These are phyloP conservation scores for Hypolimnas misippus DNA, from an alignment of 2,888 invertebrate species.

Conservation along the genomic window DNA sequence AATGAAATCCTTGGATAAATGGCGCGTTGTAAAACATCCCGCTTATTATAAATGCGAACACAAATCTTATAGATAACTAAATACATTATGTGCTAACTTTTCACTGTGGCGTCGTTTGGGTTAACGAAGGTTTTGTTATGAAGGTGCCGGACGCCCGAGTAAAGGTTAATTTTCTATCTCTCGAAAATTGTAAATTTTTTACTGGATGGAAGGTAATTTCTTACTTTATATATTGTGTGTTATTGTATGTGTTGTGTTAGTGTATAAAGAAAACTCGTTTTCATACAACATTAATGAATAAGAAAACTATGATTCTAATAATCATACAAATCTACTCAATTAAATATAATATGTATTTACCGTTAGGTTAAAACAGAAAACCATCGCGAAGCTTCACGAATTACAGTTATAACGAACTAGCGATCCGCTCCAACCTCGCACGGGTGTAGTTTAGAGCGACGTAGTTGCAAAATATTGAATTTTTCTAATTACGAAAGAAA, in stretches of 20 bases:
- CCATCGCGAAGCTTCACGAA: neutral
- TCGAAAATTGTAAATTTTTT: no score
- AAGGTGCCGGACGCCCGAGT: no score
- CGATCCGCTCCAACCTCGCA: no score
- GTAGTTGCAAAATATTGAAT: no score
- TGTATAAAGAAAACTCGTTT: neutral
- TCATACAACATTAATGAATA: neutral
- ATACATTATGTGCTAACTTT: slow-evolving; percentile 20
- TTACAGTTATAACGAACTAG: neutral
- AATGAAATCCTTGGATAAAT: slow-evolving; percentile 38
- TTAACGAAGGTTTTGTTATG: no score
- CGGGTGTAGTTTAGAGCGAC: no score
- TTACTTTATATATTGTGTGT: no score
- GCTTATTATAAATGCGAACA: slow-evolving; percentile 35
- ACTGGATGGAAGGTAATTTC: no score
- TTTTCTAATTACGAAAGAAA: no score
- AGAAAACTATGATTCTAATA: neutral
- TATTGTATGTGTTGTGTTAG: no score
- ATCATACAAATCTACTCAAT: neutral
- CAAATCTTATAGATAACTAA: slow-evolving; percentile 27
- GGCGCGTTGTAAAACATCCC: slow-evolving; percentile 32
- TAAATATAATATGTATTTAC: neutral
- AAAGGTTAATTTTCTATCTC: no score
- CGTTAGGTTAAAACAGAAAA: neutral
- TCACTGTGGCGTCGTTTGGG: no score